A percentile compares a stretch with the other conserved stretches of the same genome.
Evolutionary conservation across 2,888 invertebrate species (phyloP).

Genomic region (Apotomis betuletana): DNA sequence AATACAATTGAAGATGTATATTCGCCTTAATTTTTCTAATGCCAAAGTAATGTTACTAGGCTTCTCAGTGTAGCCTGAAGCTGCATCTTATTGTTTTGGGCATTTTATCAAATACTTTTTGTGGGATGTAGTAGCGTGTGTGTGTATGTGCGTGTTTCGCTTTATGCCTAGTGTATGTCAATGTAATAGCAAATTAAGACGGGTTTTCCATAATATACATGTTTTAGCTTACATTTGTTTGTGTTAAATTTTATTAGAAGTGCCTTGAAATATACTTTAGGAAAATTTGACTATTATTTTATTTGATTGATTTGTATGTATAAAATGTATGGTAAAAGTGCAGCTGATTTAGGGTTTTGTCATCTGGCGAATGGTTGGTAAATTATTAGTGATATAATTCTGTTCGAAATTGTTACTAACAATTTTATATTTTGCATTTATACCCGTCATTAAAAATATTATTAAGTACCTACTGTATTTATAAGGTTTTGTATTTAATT

Average conservation of each 20-base stretch:
- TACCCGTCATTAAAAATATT: conserved; percentile 55
- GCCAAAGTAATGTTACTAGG: conserved; percentile 15
- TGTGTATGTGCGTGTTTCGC: conserved; percentile 25
- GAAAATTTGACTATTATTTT: conserved; percentile 42
- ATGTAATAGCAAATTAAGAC: conserved; percentile 26
- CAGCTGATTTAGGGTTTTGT: conserved; percentile 19
- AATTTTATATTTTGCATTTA: conserved; percentile 52
- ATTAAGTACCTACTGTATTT: conserved; percentile 47
- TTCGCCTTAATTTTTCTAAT: conserved; percentile 2
- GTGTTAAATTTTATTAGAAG: conserved; percentile 35
- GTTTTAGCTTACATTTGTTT: conserved; percentile 15
- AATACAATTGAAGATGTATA: background rate
- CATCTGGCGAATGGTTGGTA: background rate
- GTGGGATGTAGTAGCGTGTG: conserved; percentile 12
- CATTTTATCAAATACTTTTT: conserved; percentile 16
- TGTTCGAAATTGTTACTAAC: conserved; percentile 1
- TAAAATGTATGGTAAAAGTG: background rate
- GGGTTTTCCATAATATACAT: conserved; percentile 10
- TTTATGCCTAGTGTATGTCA: conserved; percentile 27
- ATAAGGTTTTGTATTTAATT: conserved; percentile 57
- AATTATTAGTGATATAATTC: conserved; percentile 46
- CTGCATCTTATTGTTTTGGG: conserved; percentile 14
- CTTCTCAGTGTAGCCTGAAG: conserved; percentile 13
- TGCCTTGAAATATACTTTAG: conserved; percentile 38
- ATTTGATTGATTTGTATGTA: conserved; percentile 30